These are phyloP conservation scores for Aurelia sp. DNA, from an alignment of 30 jellyfish, hydroid and myxozoan species.

Conservation along the genomic window DNA sequence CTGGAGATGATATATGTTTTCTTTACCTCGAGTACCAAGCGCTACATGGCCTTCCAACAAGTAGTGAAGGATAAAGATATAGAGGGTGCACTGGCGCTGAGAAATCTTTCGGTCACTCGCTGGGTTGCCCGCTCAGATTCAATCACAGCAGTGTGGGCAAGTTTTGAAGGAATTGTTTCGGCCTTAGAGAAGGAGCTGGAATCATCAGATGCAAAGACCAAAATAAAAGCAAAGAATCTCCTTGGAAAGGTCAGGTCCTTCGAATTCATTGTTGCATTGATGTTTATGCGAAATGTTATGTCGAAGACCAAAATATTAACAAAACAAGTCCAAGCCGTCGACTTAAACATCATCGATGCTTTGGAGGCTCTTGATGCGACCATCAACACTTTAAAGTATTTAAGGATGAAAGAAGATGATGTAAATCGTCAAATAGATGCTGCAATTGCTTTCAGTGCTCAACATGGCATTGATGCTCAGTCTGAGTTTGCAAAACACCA, in stretches of 20 bases:
- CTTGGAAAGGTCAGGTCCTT: conserved; percentile 48
- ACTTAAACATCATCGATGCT: conserved; percentile 46
- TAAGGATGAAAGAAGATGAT: conserved; percentile 26
- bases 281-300: conserved; percentile 30
- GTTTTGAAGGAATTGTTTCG: conserved; percentile 30
- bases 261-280: conserved; percentile 36
- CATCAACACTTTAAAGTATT: conserved; percentile 36
- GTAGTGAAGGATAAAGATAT: conserved; percentile 55
- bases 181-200: conserved; percentile 25
- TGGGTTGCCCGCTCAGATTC: conserved; percentile 72
- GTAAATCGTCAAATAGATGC: conserved; percentile 52
- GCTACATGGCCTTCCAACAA: conserved; percentile 73
- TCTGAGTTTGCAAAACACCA: conserved; percentile 64
- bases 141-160: conserved; percentile 24
- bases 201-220: conserved; percentile 23
- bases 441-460: conserved; percentile 38
- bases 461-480: conserved; percentile 59
- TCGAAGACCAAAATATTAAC: conserved; percentile 21
- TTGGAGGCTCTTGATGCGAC: conserved; percentile 47
- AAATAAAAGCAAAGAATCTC: conserved; percentile 35
- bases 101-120: conserved; percentile 56
- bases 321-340: conserved; percentile 41
- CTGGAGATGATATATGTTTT: conserved; percentile 63
- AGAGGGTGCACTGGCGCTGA: conserved; percentile 68
- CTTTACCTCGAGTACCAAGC: conserved; percentile 69